These are phyloP conservation scores for Saguinus imperator DNA, from an alignment of 2,113 vertebrate genomes.

Conservation along the genomic window DNA sequence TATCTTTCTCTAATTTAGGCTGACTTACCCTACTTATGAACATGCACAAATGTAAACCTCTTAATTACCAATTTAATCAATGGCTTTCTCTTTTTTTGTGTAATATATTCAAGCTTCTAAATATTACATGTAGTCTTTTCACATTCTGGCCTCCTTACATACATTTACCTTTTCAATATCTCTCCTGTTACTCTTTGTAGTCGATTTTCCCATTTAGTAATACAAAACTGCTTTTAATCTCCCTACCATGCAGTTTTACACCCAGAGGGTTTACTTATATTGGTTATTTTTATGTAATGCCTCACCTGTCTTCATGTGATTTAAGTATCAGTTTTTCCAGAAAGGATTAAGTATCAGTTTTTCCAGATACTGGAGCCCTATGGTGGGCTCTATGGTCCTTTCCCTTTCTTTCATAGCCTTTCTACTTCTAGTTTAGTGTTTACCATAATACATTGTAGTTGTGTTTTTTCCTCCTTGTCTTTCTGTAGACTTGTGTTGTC, in stretches of 20 bases:
- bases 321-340: background rate
- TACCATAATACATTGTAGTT: background rate
- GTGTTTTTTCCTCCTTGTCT: background rate
- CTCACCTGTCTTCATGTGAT: background rate
- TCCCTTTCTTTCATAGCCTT: constrained; percentile 2
- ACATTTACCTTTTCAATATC: background rate
- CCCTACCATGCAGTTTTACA: background rate
- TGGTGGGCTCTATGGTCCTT: background rate
- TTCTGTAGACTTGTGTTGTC: background rate
- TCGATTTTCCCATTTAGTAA: background rate
- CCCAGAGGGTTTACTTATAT: background rate
- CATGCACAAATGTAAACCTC: background rate
- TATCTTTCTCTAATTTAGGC: constrained; percentile 20
- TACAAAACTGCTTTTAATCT: background rate
- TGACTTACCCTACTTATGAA: background rate
- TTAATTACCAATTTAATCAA: background rate
- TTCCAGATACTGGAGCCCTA: background rate
- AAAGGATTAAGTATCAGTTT: background rate
- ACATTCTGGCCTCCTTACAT: background rate
- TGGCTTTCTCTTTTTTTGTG: background rate
- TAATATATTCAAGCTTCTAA: background rate
- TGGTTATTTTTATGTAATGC: background rate
- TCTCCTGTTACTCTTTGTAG: background rate
- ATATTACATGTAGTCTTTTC: background rate
- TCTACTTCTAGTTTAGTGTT: constrained; percentile 18